Evolutionary conservation across 2,797 vertebrate species (phyloP), one percentile per base, ranked within the genome.

Genomic region (Thamnophis elegans): DNA sequence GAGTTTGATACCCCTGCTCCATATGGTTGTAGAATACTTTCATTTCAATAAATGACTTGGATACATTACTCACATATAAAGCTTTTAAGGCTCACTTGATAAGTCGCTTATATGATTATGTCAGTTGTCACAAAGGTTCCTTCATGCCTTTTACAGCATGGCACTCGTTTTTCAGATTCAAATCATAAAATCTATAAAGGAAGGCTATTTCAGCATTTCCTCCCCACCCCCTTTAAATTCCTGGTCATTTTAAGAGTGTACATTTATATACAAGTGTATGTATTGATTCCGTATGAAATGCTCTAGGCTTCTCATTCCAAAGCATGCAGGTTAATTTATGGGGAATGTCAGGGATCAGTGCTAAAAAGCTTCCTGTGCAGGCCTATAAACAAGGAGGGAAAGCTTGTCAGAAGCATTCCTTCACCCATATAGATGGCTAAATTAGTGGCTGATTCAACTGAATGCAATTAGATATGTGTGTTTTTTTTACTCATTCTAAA

Each of bases 71-170:
- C 56, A 22, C n/a, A 53, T 22, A 65, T 28, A 59, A 60, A 88
- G n/a, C 54, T 78, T 54, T 87, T 55, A 89, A 89, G 85, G 90
- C 59, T 89, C 86, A 58, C 88, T 93, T 91, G 36, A 91, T 53
- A 90, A 92, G 89, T 93, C 90, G 86, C 85, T 85, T 88, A 85
- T 54, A 53, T 25, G 13, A 92, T 94, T 32, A 68, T 92, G 65
- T 89, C 93, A 92, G 73, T 90, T 90, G 91, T 22, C 42, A 53
- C 89, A 87, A 90, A 4, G 53, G 73, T 55, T 89, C 85, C 22
- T 11, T 58, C 54, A 6, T 42, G 54, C 32, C 58, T 91, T 78
- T 86, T 25, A 10, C 8, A 89, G 91, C 62, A 89, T 53, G 36
- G 92, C 90, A 89, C 8, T n/a, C 8, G 36, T 0, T 5, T 54